A percentile compares a stretch with the other conserved stretches of the same genome.
phyloP scores from a whole-genome alignment of 2,797 vertebrate species.

The Prionace glauca region DNA sequence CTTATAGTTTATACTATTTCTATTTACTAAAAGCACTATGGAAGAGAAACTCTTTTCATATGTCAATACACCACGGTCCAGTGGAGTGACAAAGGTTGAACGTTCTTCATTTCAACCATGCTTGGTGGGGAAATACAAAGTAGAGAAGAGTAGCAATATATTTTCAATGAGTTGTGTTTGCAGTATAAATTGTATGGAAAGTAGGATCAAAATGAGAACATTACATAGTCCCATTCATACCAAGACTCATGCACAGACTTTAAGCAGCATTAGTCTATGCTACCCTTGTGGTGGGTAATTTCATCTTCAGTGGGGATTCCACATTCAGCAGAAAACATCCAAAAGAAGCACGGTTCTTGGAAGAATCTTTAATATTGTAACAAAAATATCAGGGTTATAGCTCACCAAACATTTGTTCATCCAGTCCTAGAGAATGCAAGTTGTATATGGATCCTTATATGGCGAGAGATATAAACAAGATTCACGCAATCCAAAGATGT shows the following conservation, averaged over 20 bases:
- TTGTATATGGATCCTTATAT: too few species aligned
- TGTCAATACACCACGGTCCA: background rate
- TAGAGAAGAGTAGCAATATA: background rate
- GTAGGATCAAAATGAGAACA: background rate
- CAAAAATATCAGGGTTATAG: too few species aligned
- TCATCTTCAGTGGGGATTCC: too few species aligned
- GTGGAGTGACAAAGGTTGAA: background rate
- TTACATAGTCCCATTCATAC: background rate
- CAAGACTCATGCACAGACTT: background rate
- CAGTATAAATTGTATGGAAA: background rate
- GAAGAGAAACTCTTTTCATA: background rate
- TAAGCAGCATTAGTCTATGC: background rate
- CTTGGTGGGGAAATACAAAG: background rate
- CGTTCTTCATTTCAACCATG: background rate
- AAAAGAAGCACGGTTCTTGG: too few species aligned
- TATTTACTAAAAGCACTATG: background rate
- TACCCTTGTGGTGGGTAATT: too few species aligned
- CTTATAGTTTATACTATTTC: background rate
- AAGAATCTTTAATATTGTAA: too few species aligned
- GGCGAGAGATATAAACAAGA: too few species aligned
- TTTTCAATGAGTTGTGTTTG: background rate
- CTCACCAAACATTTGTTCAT: too few species aligned
- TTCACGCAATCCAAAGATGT: too few species aligned
- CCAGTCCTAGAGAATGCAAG: too few species aligned
- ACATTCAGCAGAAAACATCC: too few species aligned